A percentile compares a stretch with the other conserved stretches of the same genome.
Conservation (phyloP, 2,797 vertebrate genomes). For the Platyrinchus mystaceus region DNA sequence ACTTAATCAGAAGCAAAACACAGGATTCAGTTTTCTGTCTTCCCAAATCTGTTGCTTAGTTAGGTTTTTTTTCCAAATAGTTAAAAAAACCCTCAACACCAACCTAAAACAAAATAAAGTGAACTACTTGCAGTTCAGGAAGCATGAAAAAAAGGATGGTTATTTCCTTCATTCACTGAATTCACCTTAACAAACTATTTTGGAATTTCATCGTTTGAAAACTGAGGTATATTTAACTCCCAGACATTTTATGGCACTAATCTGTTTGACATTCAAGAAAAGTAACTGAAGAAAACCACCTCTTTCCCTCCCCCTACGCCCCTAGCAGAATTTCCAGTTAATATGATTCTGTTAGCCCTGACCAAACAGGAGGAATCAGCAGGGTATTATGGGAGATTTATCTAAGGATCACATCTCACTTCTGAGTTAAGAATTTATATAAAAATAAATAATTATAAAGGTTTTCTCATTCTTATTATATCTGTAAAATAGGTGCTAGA, state of each 20-base stretch:
- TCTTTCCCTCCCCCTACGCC: background rate
- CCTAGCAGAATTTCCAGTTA: conserved; percentile 14
- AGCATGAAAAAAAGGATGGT: background rate
- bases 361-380: conserved; percentile 23
- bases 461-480: background rate
- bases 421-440: conserved; percentile 17
- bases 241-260: conserved; percentile 20
- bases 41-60: background rate
- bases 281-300: conserved; percentile 13
- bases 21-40: background rate
- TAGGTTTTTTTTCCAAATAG: background rate
- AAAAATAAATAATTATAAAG: background rate
- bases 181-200: conserved; percentile 17
- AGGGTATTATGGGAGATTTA: conserved; percentile 29
- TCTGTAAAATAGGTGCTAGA: background rate
- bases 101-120: background rate
- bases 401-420: conserved; percentile 13
- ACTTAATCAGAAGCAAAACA: background rate
- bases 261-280: conserved; percentile 36
- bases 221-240: conserved; percentile 15
- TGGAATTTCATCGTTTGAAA: conserved; percentile 25
- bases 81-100: background rate
- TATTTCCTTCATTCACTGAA: background rate
- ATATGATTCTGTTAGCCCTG: conserved; percentile 17
- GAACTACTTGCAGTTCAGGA: background rate